These are phyloP conservation scores for Pelecanus crispus DNA, from an alignment of 2,113 vertebrate species.

Conservation along the genomic window DNA sequence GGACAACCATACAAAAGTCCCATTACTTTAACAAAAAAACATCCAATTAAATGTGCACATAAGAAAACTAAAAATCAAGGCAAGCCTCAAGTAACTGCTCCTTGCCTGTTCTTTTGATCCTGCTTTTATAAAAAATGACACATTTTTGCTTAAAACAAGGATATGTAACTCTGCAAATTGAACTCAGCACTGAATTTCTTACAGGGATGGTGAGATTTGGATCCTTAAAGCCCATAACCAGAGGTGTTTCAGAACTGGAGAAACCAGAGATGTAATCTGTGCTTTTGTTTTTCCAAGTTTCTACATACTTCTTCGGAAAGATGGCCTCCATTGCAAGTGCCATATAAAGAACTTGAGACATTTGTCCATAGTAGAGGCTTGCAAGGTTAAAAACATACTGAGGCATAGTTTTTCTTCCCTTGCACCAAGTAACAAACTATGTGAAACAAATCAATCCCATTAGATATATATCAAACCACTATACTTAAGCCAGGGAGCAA, in stretches of 20 bases:
- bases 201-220: background rate
- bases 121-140: background rate
- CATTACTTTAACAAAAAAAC: background rate
- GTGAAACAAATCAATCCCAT: background rate
- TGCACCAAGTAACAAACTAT: background rate
- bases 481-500: background rate
- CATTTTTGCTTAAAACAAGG: background rate
- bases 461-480: background rate
- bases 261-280: background rate
- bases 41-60: background rate
- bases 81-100: background rate
- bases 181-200: background rate
- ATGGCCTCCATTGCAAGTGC: background rate
- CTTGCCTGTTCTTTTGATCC: background rate
- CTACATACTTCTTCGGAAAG: background rate
- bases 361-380: background rate
- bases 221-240: background rate
- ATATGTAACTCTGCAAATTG: background rate
- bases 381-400: background rate
- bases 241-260: slow-evolving; percentile 1
- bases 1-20: background rate
- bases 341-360: background rate
- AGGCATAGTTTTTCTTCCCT: background rate
- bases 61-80: background rate
- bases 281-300: background rate